These are phyloP conservation scores for Melanotaenia maccullochi DNA, from an alignment of 2,797 vertebrate genomes.

Conservation along the genomic window DNA sequence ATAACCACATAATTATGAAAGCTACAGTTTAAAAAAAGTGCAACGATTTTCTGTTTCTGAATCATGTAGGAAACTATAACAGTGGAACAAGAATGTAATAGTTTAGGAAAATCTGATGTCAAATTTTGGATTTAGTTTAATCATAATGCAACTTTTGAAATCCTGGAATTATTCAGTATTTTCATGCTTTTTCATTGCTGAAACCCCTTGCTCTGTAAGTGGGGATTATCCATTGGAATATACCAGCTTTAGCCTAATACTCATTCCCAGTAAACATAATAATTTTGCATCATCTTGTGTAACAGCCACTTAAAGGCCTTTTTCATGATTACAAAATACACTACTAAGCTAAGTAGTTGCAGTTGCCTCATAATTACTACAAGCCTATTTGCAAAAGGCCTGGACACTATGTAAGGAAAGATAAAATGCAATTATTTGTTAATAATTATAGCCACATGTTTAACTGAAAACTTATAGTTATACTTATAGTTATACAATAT, in stretches of 20 bases:
- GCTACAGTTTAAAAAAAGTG: neutral
- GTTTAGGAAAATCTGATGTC: neutral
- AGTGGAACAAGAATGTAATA: neutral
- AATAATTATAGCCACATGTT: neutral
- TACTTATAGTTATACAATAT: too few species aligned
- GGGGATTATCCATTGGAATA: conserved; percentile 34
- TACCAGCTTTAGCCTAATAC: conserved; percentile 29
- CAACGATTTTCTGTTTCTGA: conserved; percentile 1
- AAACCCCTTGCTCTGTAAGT: conserved; percentile 19
- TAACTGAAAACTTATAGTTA: too few species aligned
- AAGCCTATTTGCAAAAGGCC: neutral
- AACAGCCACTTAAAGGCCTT: conserved; percentile 34
- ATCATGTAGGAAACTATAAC: conserved; percentile 2
- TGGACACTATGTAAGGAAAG: neutral
- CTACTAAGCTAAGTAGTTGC: neutral
- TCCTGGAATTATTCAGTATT: neutral
- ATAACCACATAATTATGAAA: conserved; percentile 6
- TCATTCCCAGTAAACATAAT: conserved; percentile 27
- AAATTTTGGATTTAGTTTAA: neutral
- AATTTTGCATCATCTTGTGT: conserved; percentile 53
- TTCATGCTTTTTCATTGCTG: conserved; percentile 17
- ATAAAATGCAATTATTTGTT: neutral
- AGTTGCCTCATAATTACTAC: neutral
- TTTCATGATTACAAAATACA: conserved; percentile 9
- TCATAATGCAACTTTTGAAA: conserved; percentile 5